Base-by-base conservation (phyloP, 1,140 invertebrate genomes). In the Stenopsyche tienmushanensis region DNA sequence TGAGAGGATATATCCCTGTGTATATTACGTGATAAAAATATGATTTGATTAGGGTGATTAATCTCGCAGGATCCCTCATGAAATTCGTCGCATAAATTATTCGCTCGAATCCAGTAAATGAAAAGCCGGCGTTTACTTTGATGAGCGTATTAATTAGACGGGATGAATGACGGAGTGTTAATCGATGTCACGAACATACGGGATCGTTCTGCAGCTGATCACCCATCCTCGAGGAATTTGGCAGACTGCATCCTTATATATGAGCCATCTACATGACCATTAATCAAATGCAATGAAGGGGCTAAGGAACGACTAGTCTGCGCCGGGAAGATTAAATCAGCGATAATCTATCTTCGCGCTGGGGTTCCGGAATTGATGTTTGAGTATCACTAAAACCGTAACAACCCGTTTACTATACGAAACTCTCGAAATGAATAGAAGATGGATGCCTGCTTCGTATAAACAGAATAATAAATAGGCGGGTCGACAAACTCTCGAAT, bases 271-370 rank as follows among this genome's bases (percentile, higher is more conserved):
- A 34, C n/a, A n/a, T n/a, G 13, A 34, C 29, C 29, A 57, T 57
- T 42, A 57, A 57, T 57, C 54, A 57, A 57, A 57, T 57, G n/a
- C 18, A 24, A 24, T 24, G 26, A 55, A 55, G 25, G 29, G 52
- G 52, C 39, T 55, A 39, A 55, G 34, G 39, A 57, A 21, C 9
- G 54, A 39, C 53, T 41, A 29, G 13, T 13, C n/a, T n/a, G n/a
- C 13, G 29, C 13, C 13, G 29, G 29, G 13, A 34, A 7, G 29
- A 34, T 34, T 34, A 7, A 34, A 34, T 34, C 29, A 13, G 13
- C 5, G 29, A 13, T 13, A 34, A 34, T 34, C 29, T 34, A 34
- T 34, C 29, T 5, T 7, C 29, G 29, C 5, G 29, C 5, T 5
- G 29, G 5, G 29, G 29, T n/a, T n/a, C n/a, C n/a, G n/a, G n/a